A percentile compares a stretch with the other conserved stretches of the same genome.
Evolutionary conservation across 2,797 vertebrate genomes (phyloP).

Genomic region (Notolepis coatsorum): DNA sequence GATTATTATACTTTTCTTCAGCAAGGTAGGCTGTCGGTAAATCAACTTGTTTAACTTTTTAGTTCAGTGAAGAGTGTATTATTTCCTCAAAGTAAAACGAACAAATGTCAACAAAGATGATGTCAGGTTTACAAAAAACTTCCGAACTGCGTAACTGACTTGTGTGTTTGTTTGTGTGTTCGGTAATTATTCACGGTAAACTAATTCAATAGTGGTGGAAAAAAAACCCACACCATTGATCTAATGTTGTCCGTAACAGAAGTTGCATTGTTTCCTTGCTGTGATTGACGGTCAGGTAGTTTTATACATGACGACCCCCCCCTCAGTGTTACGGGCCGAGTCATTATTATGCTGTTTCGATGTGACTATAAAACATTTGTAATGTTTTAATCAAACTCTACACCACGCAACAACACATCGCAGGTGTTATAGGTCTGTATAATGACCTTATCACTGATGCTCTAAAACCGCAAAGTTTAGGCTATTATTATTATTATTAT

Average conservation of each 20-base stretch:
- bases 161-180: slow-evolving; percentile 13
- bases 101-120: background rate
- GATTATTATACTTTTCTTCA: background rate
- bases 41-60: background rate
- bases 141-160: background rate
- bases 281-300: slow-evolving; percentile 40
- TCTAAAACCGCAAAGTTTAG: too few species aligned
- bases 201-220: slow-evolving; percentile 15
- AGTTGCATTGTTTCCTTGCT: slow-evolving; percentile 40
- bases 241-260: slow-evolving; percentile 40
- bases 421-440: too few species aligned
- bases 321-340: too few species aligned
- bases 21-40: slow-evolving; percentile 32
- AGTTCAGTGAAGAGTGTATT: background rate
- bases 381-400: too few species aligned
- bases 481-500: too few species aligned
- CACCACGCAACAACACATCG: too few species aligned
- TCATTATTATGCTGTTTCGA: too few species aligned
- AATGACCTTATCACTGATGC: too few species aligned
- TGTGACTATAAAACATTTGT: too few species aligned
- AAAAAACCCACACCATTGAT: background rate
- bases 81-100: background rate
- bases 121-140: background rate
- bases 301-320: background rate
- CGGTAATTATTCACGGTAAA: slow-evolving; percentile 10